phyloP scores from a whole-genome alignment of 2,797 vertebrate species.

The Leuciscus waleckii region DNA sequence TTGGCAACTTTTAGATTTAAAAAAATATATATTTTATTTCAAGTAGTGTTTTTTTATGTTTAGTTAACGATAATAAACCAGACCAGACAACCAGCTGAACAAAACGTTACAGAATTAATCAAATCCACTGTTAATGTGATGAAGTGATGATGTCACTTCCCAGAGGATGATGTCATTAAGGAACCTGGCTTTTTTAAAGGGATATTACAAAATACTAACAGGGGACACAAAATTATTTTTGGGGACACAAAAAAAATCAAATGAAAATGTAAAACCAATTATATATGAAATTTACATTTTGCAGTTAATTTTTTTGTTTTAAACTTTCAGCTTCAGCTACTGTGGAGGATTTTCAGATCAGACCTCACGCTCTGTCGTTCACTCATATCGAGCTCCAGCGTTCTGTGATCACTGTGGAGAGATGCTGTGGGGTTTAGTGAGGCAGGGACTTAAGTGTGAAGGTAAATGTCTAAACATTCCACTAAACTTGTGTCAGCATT shows the following conservation, averaged over 20 bases:
- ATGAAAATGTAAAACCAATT: neutral
- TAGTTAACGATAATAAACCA: neutral
- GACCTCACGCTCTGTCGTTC: constrained; percentile 93
- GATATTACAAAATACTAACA: neutral
- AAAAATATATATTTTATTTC: neutral
- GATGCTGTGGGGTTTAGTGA: constrained; percentile 97
- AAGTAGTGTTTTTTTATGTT: neutral
- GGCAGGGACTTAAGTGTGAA: constrained; percentile 98
- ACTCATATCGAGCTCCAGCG: constrained; percentile 93
- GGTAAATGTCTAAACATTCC: constrained; percentile 72
- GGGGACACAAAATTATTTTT: neutral
- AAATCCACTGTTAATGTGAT: neutral
- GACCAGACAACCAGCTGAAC: neutral
- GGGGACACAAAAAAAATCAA: neutral
- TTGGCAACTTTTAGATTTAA: neutral
- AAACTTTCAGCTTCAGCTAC: constrained; percentile 88
- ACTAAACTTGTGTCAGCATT: neutral
- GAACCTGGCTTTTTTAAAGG: neutral
- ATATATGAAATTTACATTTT: neutral
- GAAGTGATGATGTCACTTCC: constrained; percentile 7
- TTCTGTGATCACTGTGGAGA: constrained; percentile 98
- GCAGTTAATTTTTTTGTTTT: neutral
- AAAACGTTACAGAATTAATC: neutral
- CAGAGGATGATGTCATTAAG: neutral
- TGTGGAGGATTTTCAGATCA: constrained; percentile 96